Base-by-base conservation (phyloP, 2,888 invertebrate genomes). In the Megastigmus dorsalis region DNA sequence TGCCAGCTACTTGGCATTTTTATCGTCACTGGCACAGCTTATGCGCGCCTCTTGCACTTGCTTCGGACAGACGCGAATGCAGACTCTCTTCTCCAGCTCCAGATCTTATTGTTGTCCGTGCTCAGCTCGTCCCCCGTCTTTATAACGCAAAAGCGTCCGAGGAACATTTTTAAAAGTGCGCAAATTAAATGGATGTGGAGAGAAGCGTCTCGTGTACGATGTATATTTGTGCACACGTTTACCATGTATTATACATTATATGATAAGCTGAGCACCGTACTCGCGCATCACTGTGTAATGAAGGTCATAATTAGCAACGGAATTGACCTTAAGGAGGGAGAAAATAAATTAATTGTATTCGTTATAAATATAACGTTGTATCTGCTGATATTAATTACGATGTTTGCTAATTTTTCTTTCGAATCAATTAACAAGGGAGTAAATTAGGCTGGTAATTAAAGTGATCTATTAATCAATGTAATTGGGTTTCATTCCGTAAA, bases 81-180 rank as follows among this genome's bases (percentile, higher is more conserved):
- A 38, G 10, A 45, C 18, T 4, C 18, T 45, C 45, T 45, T 45
- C 13, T n/a, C 20, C 18, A 33, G 20, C 23, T 38, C 2, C 36
- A 57, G 57, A 57, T 57, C 57, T 57, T 23, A 57, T 57, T 57
- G 57, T 57, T 57, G 30, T 54, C 6, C 15, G 15, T 28, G n/a
- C 30, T 3, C 23, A n/a, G 15, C 52, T 50, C 10, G 7, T n/a
- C 1, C 28, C 15, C 30, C 3, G 30, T 1, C 30, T 54, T 54
- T 30, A 33, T 57, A 57, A 23, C 23, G 57, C 26, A 41, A 41
- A 41, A 20, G 4, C 1, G 10, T 13, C 45, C 4, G 45, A 15
- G 45, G 45, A 3, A 15, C 18, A 45, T 18, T 45, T 45, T 45
- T 45, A 45, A 45, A 45, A 18, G 3, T 45, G 45, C 45, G n/a